phyloP scores from a whole-genome alignment of 2,797 vertebrate species.

The Sarcoramphus papa region DNA sequence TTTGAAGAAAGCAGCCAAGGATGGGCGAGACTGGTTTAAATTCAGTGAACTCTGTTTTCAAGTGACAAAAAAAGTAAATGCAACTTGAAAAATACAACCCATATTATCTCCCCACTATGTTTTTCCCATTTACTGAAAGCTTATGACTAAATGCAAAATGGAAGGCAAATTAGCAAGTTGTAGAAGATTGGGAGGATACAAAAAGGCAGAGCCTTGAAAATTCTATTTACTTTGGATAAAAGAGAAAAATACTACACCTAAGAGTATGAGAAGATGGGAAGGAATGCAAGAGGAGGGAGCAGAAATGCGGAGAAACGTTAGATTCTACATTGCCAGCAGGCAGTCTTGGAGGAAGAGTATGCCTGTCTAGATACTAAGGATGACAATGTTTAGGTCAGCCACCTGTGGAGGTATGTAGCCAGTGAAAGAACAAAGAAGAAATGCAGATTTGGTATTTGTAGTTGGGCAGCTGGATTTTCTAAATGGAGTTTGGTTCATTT shows the following conservation, averaged over 20 bases:
- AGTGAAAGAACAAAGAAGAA: not conserved
- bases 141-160: not conserved
- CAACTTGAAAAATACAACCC: not conserved
- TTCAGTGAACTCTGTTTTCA: not conserved
- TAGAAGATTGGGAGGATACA: not conserved
- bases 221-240: not conserved
- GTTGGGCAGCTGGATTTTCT: not conserved
- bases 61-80: not conserved
- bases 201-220: not conserved
- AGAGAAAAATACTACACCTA: not conserved
- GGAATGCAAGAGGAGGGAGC: not conserved
- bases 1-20: not conserved
- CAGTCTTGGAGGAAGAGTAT: not conserved
- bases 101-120: fast-evolving
- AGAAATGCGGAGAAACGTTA: not conserved
- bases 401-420: not conserved
- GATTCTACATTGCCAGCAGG: not conserved
- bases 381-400: not conserved
- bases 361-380: not conserved
- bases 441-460: not conserved
- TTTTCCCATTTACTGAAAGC: not conserved
- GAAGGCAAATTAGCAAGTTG: not conserved
- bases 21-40: not conserved
- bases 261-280: not conserved
- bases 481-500: not conserved